A percentile compares a stretch with the other conserved stretches of the same genome.
Conservation (phyloP, 1,140 invertebrate genomes). For the Nasonia vitripennis region DNA sequence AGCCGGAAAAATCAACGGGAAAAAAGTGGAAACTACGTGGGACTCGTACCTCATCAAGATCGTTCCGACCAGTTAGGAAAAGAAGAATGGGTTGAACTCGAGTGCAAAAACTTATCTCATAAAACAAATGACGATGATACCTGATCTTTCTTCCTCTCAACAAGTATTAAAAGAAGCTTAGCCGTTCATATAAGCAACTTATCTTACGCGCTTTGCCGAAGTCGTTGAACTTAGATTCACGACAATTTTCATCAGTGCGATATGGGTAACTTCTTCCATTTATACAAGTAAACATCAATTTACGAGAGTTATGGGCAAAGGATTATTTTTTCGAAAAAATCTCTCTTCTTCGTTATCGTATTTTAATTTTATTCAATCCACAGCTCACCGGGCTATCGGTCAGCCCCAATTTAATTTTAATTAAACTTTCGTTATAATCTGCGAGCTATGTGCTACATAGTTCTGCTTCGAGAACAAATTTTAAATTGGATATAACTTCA, state of each 20-base stretch:
- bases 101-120: constrained; percentile 21
- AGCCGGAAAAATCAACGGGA: background rate
- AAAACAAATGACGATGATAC: constrained; percentile 26
- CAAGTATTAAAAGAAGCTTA: constrained; percentile 10
- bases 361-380: no score
- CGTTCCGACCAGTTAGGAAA: background rate
- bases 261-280: no score
- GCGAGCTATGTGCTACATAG: no score
- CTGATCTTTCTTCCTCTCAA: background rate
- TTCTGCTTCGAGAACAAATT: no score
- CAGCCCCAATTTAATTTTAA: no score
- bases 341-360: no score
- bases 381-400: no score
- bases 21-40: background rate
- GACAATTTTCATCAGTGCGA: no score
- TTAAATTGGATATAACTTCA: background rate
- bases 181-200: background rate
- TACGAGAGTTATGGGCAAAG: no score
- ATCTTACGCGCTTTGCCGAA: background rate
- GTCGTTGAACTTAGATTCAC: background rate
- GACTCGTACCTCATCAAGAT: constrained; percentile 12
- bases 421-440: no score
- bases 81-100: background rate
- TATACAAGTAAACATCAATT: no score
- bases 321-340: no score